Conservation (phyloP, 2,888 invertebrate genomes). For the Papilio demoleus region DNA sequence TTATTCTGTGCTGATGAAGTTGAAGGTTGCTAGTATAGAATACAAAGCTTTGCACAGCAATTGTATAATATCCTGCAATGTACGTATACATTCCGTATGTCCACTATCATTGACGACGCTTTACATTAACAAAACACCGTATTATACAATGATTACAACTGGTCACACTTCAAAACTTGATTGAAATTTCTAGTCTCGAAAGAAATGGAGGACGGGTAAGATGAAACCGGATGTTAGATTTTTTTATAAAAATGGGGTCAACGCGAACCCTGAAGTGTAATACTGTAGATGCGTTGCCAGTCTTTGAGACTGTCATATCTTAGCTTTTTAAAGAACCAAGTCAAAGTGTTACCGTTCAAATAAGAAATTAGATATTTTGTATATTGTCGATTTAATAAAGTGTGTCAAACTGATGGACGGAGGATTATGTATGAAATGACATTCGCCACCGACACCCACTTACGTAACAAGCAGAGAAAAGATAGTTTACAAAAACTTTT, state of each 20-base stretch:
- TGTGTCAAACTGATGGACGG: slow-evolving; percentile 15
- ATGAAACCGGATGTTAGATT: slow-evolving; percentile 11
- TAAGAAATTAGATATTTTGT: not conserved
- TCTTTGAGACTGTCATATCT: too few species aligned
- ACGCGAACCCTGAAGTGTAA: too few species aligned
- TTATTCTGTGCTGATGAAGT: too few species aligned
- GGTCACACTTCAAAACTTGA: not conserved
- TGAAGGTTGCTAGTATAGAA: too few species aligned
- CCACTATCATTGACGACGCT: not conserved
- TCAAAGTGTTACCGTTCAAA: too few species aligned
- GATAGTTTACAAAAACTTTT: slow-evolving; percentile 20
- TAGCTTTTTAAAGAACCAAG: too few species aligned
- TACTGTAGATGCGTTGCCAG: too few species aligned
- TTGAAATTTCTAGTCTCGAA: slow-evolving; percentile 2
- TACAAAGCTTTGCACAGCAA: not conserved
- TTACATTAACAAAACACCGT: not conserved
- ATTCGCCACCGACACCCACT: slow-evolving; percentile 2
- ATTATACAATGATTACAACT: not conserved
- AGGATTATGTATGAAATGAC: slow-evolving; percentile 20
- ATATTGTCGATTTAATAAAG: not conserved
- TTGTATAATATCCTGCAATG: too few species aligned
- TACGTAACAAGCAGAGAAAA: slow-evolving; percentile 8
- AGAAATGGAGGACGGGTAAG: not conserved
- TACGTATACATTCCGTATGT: too few species aligned
- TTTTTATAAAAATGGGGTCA: too few species aligned